Percentiles rank a stretch among this genome's conserved stretches.
These are phyloP conservation scores for Stomorhina lunata DNA, from an alignment of 2,888 invertebrate genomes.

Conservation along the genomic window DNA sequence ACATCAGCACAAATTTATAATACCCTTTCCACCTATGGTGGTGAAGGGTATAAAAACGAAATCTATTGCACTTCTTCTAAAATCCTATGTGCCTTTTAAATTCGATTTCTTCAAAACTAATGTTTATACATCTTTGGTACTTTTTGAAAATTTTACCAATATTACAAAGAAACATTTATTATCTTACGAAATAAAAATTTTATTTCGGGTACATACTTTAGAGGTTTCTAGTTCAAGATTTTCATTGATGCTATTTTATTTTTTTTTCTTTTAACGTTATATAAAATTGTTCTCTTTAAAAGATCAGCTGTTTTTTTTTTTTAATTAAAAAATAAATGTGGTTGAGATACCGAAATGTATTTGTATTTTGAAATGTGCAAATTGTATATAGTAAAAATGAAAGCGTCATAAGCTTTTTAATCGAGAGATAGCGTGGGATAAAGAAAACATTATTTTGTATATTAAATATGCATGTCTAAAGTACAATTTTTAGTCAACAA, in stretches of 20 bases:
- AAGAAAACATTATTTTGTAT: not conserved
- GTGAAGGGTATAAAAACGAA: too few relatives aligned
- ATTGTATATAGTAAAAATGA: not conserved
- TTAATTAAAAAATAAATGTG: not conserved
- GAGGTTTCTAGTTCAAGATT: not conserved
- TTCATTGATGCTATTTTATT: not conserved
- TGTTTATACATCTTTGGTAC: too few relatives aligned
- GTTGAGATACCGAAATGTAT: not conserved
- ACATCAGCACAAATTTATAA: too few relatives aligned
- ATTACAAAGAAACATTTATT: too few relatives aligned
- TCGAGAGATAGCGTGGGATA: too few relatives aligned
- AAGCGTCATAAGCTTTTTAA: not conserved
- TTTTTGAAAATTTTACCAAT: too few relatives aligned
- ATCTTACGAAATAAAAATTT: not conserved
- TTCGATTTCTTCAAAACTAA: too few relatives aligned
- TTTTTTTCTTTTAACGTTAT: not conserved
- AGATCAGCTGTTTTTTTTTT: constrained; percentile 9
- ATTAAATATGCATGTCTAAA: not conserved
- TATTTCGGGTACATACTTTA: not conserved
- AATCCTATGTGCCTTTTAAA: too few relatives aligned
- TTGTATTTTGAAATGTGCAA: not conserved
- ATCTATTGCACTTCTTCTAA: too few relatives aligned
- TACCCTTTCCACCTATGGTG: too few relatives aligned
- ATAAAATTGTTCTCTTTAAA: not conserved
- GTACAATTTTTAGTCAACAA: not conserved